phyloP scores from a whole-genome alignment of 1,140 invertebrate species.

The Geopemphigus sp. region DNA sequence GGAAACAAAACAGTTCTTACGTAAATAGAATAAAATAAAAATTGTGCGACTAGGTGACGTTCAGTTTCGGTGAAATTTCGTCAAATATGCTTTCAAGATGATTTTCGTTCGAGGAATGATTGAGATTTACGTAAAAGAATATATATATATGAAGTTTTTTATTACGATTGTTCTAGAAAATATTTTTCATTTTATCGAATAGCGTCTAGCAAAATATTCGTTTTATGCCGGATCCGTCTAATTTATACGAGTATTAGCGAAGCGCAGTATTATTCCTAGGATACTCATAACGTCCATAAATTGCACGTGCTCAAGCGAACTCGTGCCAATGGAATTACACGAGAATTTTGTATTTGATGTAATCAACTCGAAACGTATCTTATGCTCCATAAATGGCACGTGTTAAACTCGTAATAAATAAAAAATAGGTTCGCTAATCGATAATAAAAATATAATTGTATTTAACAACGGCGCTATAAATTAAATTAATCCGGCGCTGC shows the following conservation, averaged over 20 bases:
- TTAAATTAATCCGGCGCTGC: not conserved
- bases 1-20: no score
- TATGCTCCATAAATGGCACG: not conserved
- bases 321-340: not conserved
- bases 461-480: not conserved
- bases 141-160: no score
- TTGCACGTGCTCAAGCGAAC: not conserved
- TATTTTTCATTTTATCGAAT: no score
- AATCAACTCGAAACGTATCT: not conserved
- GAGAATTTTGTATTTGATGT: not conserved
- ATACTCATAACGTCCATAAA: not conserved
- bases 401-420: not conserved
- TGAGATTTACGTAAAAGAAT: not conserved
- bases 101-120: not conserved
- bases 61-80: no score
- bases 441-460: not conserved
- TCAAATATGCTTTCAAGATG: not conserved
- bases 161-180: no score
- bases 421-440: not conserved
- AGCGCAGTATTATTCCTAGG: not conserved
- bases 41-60: not conserved
- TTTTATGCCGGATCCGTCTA: not conserved
- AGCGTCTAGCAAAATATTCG: no score
- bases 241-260: not conserved
- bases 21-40: not conserved